Evolutionary conservation across 2,888 invertebrate genomes (phyloP).

Genomic region (Macaria liturata): DNA sequence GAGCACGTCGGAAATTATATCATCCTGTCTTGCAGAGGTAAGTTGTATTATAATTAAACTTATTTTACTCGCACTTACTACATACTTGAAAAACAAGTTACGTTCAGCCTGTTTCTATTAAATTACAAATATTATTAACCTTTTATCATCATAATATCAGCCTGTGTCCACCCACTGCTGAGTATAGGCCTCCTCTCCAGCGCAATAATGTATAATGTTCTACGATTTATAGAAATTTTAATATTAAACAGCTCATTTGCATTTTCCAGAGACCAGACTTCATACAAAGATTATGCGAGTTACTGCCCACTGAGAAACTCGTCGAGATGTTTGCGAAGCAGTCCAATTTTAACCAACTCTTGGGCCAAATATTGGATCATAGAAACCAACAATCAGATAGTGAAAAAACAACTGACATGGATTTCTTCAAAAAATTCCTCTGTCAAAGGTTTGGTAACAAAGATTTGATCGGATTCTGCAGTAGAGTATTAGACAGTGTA

Average conservation of each 20-base stretch:
- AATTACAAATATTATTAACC: too few species aligned
- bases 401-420: slow-evolving; percentile 38
- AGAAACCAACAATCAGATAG: slow-evolving; percentile 33
- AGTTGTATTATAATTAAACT: slow-evolving; percentile 23
- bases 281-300: slow-evolving; percentile 45
- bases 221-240: too few species aligned
- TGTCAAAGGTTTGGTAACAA: slow-evolving; percentile 51
- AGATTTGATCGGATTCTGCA: slow-evolving; percentile 61
- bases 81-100: too few species aligned
- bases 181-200: too few species aligned
- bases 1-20: slow-evolving; percentile 56
- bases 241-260: neutral
- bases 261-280: slow-evolving; percentile 65
- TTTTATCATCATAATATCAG: too few species aligned
- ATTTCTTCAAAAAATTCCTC: slow-evolving; percentile 53
- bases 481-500: slow-evolving; percentile 53
- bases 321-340: slow-evolving; percentile 49
- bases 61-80: too few species aligned
- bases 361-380: slow-evolving; percentile 48
- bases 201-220: too few species aligned
- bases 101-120: too few species aligned
- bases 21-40: slow-evolving; percentile 58
- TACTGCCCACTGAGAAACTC: slow-evolving; percentile 43
- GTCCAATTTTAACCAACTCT: slow-evolving; percentile 38
- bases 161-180: too few species aligned